Evolutionary conservation across 1,140 invertebrate species (phyloP).

Genomic region (Thalassaphorura encarpata): DNA sequence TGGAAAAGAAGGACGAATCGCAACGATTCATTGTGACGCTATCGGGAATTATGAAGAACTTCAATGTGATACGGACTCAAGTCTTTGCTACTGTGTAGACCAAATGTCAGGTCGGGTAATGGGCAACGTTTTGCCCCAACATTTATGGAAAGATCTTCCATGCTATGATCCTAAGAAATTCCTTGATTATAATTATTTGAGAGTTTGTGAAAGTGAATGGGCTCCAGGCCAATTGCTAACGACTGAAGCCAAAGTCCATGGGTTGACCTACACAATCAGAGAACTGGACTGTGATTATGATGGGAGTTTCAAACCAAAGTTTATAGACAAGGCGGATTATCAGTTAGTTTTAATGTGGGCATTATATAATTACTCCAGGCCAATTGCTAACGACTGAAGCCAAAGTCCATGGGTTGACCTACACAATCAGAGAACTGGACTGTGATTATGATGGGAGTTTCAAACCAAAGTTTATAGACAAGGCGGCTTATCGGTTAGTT

Average conservation of each 20-base stretch:
- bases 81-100: conserved; percentile 31
- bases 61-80: conserved; percentile 30
- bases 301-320: conserved; percentile 42
- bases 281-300: conserved; percentile 43
- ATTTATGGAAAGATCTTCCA: conserved; percentile 22
- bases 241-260: conserved; percentile 23
- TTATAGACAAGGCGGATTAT: neutral
- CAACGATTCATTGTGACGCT: conserved; percentile 25
- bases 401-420: conserved; percentile 20
- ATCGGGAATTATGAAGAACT: conserved; percentile 29
- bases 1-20: conserved; percentile 3
- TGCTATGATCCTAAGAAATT: conserved; percentile 17
- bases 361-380: neutral
- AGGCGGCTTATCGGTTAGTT: neutral
- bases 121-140: conserved; percentile 23
- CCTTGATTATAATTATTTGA: conserved; percentile 13
- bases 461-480: neutral
- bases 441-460: conserved; percentile 40
- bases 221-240: conserved; percentile 9
- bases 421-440: conserved; percentile 35
- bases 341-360: neutral
- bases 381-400: conserved; percentile 17
- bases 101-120: conserved; percentile 20
- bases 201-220: conserved; percentile 28
- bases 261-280: conserved; percentile 19